A percentile compares a stretch with the other conserved stretches of the same genome.
These are phyloP conservation scores for Ceryle rudis DNA, from an alignment of 2,797 vertebrate genomes.

Conservation along the genomic window DNA sequence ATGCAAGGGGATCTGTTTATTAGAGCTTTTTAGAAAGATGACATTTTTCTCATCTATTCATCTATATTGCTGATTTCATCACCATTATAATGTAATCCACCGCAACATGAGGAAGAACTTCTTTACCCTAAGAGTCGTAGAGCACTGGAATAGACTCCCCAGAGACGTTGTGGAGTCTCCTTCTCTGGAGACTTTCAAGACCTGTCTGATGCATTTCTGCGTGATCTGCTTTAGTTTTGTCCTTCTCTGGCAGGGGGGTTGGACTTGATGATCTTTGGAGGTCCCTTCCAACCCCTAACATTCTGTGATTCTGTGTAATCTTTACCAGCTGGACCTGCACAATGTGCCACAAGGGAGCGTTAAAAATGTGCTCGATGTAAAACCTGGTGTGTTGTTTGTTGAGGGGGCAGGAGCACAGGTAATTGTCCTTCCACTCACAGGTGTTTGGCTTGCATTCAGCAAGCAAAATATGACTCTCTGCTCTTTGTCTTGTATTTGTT, in stretches of 20 bases:
- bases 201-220: too few species aligned
- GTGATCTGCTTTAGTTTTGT: too few species aligned
- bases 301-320: background rate
- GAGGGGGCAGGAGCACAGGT: background rate
- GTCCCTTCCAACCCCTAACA: too few species aligned
- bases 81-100: background rate
- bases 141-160: too few species aligned
- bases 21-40: background rate
- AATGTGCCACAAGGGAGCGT: background rate
- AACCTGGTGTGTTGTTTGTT: background rate
- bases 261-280: too few species aligned
- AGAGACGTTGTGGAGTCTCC: too few species aligned
- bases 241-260: too few species aligned
- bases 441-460: background rate
- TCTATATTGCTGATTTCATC: background rate
- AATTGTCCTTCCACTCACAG: background rate
- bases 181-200: too few species aligned
- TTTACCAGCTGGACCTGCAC: background rate
- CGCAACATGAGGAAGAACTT: too few species aligned
- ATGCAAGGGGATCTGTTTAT: background rate
- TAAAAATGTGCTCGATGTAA: background rate
- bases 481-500: conserved; percentile 52
- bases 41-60: background rate
- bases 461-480: conserved; percentile 21
- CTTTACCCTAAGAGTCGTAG: too few species aligned